Evolutionary conservation across 2,888 invertebrate species (phyloP), one percentile per base, ranked within the genome.

Genomic region (Brachylomia viminalis): DNA sequence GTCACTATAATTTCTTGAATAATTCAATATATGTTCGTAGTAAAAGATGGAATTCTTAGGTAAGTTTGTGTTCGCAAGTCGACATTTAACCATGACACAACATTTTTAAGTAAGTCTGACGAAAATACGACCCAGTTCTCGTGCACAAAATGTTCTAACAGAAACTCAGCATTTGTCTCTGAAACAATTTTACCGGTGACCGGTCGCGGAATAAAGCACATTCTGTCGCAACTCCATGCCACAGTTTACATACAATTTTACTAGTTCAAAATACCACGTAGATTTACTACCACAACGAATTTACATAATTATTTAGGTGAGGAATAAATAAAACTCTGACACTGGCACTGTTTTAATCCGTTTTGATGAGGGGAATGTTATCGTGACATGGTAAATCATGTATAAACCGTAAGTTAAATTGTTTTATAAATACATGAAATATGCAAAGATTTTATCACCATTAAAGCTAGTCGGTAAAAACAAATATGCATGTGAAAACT

Each of bases 181-280:
- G 17, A 83, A 79, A 79, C 79, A 78, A 83, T 83, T 77, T 79
- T 33, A 27, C 83, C 64, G 52, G 68, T 15, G 58, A 58, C 79
- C 47, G 65, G 79, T 83, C 79, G 52, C 2, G 23, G 58, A 23
- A 59, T 42, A 65, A 67, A 78, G 54, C 58, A n/a, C 47, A 78
- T 78, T 68, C 47, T 68, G 83, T 78, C 83, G 64, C 52, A 45
- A 59, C 64, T 58, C 68, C n/a, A 3, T 38, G 45, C 56, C 68
- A 54, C 68, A 52, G 58, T 83, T 69, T 78, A 79, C 83, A 59
- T 30, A 64, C 69, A 69, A 83, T 79, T 83, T 78, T 42, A 78
- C 79, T 78, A 83, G 47, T 78, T 79, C 65, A 78, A 68, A 83
- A 52, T 54, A 78, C 23, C 62, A 27, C 47, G 47, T 58, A 58